These are phyloP conservation scores for Exephanes ischioxanthus DNA, from an alignment of 2,888 invertebrate species.

Conservation along the genomic window DNA sequence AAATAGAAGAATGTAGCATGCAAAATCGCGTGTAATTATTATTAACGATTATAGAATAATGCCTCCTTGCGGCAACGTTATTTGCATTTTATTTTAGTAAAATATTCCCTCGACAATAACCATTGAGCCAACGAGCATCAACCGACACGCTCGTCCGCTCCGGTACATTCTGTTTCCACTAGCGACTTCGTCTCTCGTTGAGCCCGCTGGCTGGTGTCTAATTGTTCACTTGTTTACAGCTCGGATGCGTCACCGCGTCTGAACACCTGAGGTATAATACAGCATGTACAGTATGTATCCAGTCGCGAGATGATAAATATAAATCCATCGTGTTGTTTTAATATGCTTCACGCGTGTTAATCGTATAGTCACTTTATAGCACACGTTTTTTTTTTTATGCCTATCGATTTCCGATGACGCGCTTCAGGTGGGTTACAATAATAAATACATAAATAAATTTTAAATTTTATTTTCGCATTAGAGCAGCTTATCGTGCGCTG, in stretches of 20 bases:
- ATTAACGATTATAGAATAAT: slow-evolving; percentile 8
- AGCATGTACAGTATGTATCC: slow-evolving; percentile 22
- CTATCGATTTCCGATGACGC: too few relatives aligned
- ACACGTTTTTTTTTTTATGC: too few relatives aligned
- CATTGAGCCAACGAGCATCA: slow-evolving; percentile 28
- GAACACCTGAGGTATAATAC: slow-evolving; percentile 39
- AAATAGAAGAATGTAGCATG: slow-evolving; percentile 42
- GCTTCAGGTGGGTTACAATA: too few relatives aligned
- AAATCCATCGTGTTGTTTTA: not conserved
- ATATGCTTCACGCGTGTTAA: too few relatives aligned
- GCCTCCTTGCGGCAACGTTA: not conserved
- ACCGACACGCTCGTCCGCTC: slow-evolving; percentile 19
- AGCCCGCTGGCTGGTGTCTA: slow-evolving; percentile 27
- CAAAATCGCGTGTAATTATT: slow-evolving; percentile 17
- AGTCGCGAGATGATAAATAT: slow-evolving; percentile 15
- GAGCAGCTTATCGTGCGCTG: too few relatives aligned
- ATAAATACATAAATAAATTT: too few relatives aligned
- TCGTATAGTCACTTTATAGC: too few relatives aligned
- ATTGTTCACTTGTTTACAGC: slow-evolving; percentile 52
- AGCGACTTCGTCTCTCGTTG: slow-evolving; percentile 9
- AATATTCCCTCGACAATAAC: slow-evolving; percentile 26
- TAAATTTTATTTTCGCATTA: too few relatives aligned
- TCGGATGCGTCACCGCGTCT: slow-evolving; percentile 14
- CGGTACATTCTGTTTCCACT: slow-evolving; percentile 55
- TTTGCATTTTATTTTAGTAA: slow-evolving; percentile 45